Evolutionary conservation across 2,797 vertebrate genomes (phyloP).

Genomic region (Hipposideros larvatus): DNA sequence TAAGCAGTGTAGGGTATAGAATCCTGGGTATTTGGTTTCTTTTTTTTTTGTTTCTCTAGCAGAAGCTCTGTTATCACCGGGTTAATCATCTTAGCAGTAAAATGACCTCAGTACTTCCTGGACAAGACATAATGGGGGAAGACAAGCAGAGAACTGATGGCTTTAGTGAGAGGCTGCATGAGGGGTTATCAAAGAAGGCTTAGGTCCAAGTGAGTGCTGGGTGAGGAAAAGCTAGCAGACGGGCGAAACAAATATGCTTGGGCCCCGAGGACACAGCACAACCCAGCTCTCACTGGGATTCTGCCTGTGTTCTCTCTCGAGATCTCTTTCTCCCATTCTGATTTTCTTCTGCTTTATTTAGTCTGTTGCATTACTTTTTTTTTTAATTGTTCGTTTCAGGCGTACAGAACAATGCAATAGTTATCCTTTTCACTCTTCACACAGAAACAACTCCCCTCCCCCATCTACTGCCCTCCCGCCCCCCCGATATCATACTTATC

Average conservation of each 20-base stretch:
- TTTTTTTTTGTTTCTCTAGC: not conserved
- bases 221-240: not conserved
- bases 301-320: not conserved
- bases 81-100: not conserved
- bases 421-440: too few relatives aligned
- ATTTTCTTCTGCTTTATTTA: not conserved
- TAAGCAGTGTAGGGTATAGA: not conserved
- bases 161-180: not conserved
- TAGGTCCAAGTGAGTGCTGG: not conserved
- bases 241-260: not conserved
- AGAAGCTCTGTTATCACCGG: not conserved
- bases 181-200: not conserved
- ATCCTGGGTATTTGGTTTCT: not conserved
- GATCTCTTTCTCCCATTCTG: not conserved
- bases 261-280: not conserved
- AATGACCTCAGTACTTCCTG: not conserved
- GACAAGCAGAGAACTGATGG: not conserved
- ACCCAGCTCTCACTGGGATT: not conserved
- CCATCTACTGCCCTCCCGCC: too few relatives aligned
- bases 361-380: not conserved
- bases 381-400: too few relatives aligned
- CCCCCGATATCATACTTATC: too few relatives aligned
- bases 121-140: not conserved
- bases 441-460: too few relatives aligned
- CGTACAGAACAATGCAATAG: too few relatives aligned